A percentile compares a stretch with the other conserved stretches of the same genome.
Evolutionary conservation across 2,113 vertebrate genomes (phyloP).

Genomic region (Poecilia latipinna): DNA sequence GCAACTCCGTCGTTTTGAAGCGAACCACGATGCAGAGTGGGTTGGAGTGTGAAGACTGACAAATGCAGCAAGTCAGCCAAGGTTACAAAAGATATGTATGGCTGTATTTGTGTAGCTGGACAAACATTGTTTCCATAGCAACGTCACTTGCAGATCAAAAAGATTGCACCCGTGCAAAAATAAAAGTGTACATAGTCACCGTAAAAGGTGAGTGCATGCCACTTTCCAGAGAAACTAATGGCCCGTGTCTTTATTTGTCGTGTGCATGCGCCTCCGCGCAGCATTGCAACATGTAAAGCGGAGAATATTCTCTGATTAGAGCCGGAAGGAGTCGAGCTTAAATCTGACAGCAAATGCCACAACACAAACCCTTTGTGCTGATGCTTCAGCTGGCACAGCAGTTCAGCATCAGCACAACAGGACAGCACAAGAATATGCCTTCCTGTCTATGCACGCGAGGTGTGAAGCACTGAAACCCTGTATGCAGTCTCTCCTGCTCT

Average conservation of each 20-base stretch:
- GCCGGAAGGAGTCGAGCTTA: constrained; percentile 36
- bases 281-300: constrained; percentile 16
- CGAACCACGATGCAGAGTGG: constrained; percentile 1
- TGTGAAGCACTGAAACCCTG: background rate
- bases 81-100: constrained; percentile 27
- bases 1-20: constrained; percentile 3
- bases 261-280: constrained; percentile 1
- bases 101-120: constrained; percentile 55
- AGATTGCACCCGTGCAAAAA: constrained; percentile 4
- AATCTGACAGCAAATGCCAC: constrained; percentile 54
- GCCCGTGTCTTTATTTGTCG: background rate
- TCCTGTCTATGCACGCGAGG: constrained; percentile 31
- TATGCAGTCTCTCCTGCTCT: constrained; percentile 4
- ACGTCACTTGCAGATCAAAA: constrained; percentile 46
- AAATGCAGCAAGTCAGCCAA: constrained; percentile 43
- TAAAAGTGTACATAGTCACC: constrained; percentile 1
- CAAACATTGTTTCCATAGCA: constrained; percentile 68
- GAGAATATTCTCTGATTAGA: constrained; percentile 37
- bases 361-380: constrained; percentile 16
- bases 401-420: constrained; percentile 39
- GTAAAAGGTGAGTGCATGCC: background rate
- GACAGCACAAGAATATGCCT: constrained; percentile 33
- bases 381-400: constrained; percentile 51
- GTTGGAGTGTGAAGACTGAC: constrained; percentile 35
- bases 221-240: background rate